Evolutionary conservation across 2,888 invertebrate genomes (phyloP), one percentile per base, ranked within the genome.

Genomic region (Tetheella fluctuosa): DNA sequence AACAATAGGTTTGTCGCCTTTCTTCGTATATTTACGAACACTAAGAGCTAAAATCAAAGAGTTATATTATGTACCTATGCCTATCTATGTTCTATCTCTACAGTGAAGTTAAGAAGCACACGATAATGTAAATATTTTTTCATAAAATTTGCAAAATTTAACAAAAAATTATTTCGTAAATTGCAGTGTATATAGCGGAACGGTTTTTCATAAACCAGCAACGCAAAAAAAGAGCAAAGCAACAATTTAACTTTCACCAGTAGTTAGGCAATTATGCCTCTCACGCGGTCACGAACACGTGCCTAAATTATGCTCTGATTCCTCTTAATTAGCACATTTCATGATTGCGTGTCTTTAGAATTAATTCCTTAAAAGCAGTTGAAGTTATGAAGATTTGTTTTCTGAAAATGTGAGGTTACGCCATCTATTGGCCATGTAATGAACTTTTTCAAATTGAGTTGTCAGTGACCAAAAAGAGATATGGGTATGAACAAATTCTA

Each of bases 201-300:
- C 87, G 74, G 71, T 37, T 81, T 81, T 80, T 85, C 81, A 79
- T 84, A 83, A 83, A 84, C 80, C 25, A 73, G 73, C 68, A 77
- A 73, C 70, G 69, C 77, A 30, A 80, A 83, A 82, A 84, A 80
- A 73, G 74, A 69, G 76, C 76, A 81, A 77, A 77, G 79, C 76
- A 74, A 71, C 79, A 83, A 78, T 73, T 70, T 63, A 63, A 80
- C 89, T 89, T 89, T 89, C 89, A 86, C 83, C 72, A 62, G 17
- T 15, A 20, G 55, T 55, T 55, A 34, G 55, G 37, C 55, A 55
- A 39, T 62, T 56, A 59, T 74, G 76, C 68, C 64, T 70, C 70
- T 73, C 71, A 61, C 69, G 73, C 69, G 65, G 69, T 67, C 67
- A 73, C 72, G 71, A 55, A 55, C 55, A 23, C 37, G 55, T 20